Evolutionary conservation across 2,113 vertebrate genomes (phyloP), one percentile per base, ranked within the genome.

Genomic region (Oreocharis arfaki): DNA sequence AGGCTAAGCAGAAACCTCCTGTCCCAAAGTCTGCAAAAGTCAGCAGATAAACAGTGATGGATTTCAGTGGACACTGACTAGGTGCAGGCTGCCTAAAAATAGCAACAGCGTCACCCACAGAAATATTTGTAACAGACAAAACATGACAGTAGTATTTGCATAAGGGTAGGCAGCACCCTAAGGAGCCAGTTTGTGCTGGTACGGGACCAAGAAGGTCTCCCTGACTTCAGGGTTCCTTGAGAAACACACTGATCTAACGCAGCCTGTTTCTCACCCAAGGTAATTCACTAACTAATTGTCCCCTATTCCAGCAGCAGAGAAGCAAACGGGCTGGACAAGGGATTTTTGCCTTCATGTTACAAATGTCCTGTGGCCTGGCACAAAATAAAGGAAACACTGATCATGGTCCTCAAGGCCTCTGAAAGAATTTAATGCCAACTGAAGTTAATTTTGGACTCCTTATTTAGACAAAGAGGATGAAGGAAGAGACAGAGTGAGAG

Each of bases 381-480:
- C 56, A 82, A 93, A 88, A 71, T 67, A 63, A 84, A 94, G 88
- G 80, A 91, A 60, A 84, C 56, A 57, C 71, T 19, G 71, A 86
- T 88, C 76, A 52, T 35, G 64, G 83, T 57, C 60, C 55, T 78
- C 56, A 84, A 90, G 57, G 86, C 49, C 53, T 84, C 44, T 30
- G 73, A 87, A 92, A 90, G 37, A 90, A 81, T 73, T 28, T 92
- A 92, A 87, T 90, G 73, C 60, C 84, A 93, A 80, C 92, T 90
- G 85, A 94, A 93, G 93, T 84, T 94, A 86, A 93, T 96, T 92
- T 71, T 87, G 86, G 24, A 44, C 17, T 89, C 44, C 80, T 87
- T 81, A 41, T 84, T 96, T 92, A 84, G 70, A 83, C 37, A 84
- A 81, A 85, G 60, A 86, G 73, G 24, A 76, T 68, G 79, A 94